Base-by-base conservation (phyloP, 2,888 invertebrate genomes). In the Rhagophthalmus giganteus region DNA sequence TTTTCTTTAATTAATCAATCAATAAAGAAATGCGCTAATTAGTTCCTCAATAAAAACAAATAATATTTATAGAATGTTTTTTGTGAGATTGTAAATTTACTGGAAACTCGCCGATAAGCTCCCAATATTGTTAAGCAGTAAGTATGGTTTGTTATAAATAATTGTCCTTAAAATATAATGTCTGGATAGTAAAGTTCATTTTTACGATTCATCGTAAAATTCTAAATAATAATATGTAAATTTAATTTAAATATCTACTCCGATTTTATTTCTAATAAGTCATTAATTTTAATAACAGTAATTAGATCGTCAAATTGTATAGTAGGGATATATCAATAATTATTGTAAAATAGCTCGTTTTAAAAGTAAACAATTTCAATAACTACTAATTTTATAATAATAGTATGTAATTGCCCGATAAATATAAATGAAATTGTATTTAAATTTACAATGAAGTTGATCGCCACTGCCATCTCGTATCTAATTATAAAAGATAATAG, bases 191-290 rank as follows among this genome's bases (percentile, higher is more conserved):
- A 20, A 20, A 20, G n/a, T n/a, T n/a, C n/a, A 32, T 25, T 38
- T 46, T 46, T 46, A 46, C 37, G 46, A 46, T 25, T 38, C 8
- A 16, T 32, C 38, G 14, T 46, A 46, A 46, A 45, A 46, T 32
- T 46, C 26, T 16, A 32, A 39, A 38, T 46, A 31, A 20, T 25
- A 38, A 13, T 28, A 39, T 31, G 37, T 31, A 25, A 16, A 15
- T 38, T 46, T 46, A 38, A 46, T 32, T 38, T 38, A 46, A 31
- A 37, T 38, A 20, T 15, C 31, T 46, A 20, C 7, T n/a, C n/a
- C n/a, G n/a, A n/a, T n/a, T n/a, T n/a, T n/a, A n/a, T n/a, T n/a
- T n/a, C n/a, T n/a, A n/a, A n/a, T n/a, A n/a, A n/a, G n/a, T n/a
- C n/a, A n/a, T n/a, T n/a, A n/a, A n/a, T n/a, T n/a, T n/a, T n/a